Percentiles rank a stretch among this genome's conserved stretches.
These are phyloP conservation scores for Cordilura impudica DNA, from an alignment of 2,888 invertebrate species.

Conservation along the genomic window DNA sequence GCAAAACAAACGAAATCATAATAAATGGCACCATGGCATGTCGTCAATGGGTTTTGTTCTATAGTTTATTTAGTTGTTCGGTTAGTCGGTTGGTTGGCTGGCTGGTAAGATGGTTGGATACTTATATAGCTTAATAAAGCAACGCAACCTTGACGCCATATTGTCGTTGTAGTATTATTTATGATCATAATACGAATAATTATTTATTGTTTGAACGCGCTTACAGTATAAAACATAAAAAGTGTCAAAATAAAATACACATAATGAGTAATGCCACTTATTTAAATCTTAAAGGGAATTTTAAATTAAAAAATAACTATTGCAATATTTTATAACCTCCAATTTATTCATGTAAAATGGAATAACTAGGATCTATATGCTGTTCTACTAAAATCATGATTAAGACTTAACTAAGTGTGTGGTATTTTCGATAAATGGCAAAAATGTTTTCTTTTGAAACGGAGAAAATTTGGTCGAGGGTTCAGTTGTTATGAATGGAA, in stretches of 20 bases:
- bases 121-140: neutral
- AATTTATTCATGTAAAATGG: no score
- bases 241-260: neutral
- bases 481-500: no score
- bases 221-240: neutral
- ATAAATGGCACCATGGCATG: constrained; percentile 6
- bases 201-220: constrained; percentile 7
- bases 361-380: no score
- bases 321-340: no score
- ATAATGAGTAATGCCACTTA: neutral
- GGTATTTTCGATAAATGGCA: no score
- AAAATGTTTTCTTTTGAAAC: no score
- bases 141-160: constrained; percentile 6
- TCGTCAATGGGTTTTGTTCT: constrained; percentile 12
- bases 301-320: no score
- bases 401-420: no score
- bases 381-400: no score
- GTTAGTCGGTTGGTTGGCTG: neutral
- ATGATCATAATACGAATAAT: constrained; percentile 25
- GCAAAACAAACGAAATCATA: constrained; percentile 7
- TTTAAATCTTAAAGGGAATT: no score
- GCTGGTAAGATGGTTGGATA: no score
- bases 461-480: no score
- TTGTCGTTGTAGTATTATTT: neutral
- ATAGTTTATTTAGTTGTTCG: neutral